Conservation (phyloP, 2,797 vertebrate species). For the Apodemus agrarius region DNA sequence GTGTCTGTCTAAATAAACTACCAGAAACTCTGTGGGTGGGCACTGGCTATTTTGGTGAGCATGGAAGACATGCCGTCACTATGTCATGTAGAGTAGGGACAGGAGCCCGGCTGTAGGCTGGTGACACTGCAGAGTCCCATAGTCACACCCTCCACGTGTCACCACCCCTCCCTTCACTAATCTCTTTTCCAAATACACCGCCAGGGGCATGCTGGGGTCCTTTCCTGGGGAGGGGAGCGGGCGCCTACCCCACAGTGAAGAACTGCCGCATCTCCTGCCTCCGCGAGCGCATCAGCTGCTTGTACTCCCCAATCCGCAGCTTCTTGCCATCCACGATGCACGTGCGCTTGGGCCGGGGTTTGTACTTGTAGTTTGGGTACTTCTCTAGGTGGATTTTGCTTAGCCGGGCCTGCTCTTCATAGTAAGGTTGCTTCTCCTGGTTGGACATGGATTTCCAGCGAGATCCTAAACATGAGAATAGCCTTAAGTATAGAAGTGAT, state of each 20-base stretch:
- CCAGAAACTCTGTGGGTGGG: constrained; percentile 83
- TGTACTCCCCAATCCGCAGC: constrained; percentile 98
- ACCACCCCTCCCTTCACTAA: neutral
- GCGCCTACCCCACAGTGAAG: constrained; percentile 97
- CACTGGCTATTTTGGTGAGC: constrained; percentile 74
- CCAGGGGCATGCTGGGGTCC: neutral
- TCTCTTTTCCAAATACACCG: neutral
- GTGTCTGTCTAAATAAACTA: constrained; percentile 80
- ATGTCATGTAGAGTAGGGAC: neutral
- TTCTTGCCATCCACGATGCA: constrained; percentile 99
- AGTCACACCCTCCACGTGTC: neutral
- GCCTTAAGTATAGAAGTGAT: constrained; percentile 35
- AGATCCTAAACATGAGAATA: constrained; percentile 90
- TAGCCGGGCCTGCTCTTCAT: constrained; percentile 98
- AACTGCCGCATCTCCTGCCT: constrained; percentile 99
- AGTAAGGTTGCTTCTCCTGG: constrained; percentile 99
- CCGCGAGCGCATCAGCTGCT: constrained; percentile 99
- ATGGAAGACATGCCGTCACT: constrained; percentile 58
- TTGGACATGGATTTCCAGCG: constrained; percentile 99
- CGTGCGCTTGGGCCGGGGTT: constrained; percentile 98
- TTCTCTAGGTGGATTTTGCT: constrained; percentile 99
- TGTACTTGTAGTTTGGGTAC: constrained; percentile 99
- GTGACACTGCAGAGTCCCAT: neutral
- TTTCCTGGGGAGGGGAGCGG: neutral
- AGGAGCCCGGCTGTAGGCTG: neutral